Evolutionary conservation across 1,140 invertebrate species (phyloP).

Genomic region (Ptiloglossa arizonensis): DNA sequence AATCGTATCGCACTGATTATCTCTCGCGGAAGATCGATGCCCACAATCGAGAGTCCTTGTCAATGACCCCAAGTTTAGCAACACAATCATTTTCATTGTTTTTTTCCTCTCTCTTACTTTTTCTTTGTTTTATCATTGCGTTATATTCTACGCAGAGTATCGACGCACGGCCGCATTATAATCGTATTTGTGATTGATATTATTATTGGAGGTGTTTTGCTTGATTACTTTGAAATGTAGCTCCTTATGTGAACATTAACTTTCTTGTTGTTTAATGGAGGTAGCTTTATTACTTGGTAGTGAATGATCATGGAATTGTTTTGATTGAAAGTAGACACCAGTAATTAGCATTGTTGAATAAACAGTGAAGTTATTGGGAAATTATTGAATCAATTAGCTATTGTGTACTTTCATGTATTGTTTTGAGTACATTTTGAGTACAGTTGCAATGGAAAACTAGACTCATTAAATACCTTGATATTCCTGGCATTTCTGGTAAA

Average conservation of each 20-base stretch:
- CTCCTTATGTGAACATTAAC: neutral
- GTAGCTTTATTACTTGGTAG: neutral
- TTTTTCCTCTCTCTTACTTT: neutral
- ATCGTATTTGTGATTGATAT: slow-evolving; percentile 7
- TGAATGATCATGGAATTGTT: neutral
- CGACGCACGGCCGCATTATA: slow-evolving; percentile 4
- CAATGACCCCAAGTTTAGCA: slow-evolving; percentile 49
- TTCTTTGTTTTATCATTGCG: neutral
- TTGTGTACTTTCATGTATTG: neutral
- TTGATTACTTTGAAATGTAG: neutral
- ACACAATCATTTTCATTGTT: slow-evolving; percentile 38
- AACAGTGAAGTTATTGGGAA: neutral
- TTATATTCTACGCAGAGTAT: slow-evolving; percentile 11
- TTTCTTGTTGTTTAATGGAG: neutral
- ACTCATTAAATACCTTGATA: neutral
- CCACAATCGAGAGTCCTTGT: slow-evolving; percentile 40
- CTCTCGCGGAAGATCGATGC: slow-evolving; percentile 23
- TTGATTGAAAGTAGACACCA: neutral
- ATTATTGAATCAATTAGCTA: neutral
- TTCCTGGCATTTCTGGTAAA: neutral
- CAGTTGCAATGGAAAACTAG: neutral
- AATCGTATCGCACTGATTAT: slow-evolving; percentile 10
- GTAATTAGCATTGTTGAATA: slow-evolving; percentile 1
- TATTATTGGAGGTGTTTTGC: neutral
- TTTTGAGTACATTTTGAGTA: neutral